phyloP scores from a whole-genome alignment of 1,140 invertebrate species.

The Belonocnema kinseyi region DNA sequence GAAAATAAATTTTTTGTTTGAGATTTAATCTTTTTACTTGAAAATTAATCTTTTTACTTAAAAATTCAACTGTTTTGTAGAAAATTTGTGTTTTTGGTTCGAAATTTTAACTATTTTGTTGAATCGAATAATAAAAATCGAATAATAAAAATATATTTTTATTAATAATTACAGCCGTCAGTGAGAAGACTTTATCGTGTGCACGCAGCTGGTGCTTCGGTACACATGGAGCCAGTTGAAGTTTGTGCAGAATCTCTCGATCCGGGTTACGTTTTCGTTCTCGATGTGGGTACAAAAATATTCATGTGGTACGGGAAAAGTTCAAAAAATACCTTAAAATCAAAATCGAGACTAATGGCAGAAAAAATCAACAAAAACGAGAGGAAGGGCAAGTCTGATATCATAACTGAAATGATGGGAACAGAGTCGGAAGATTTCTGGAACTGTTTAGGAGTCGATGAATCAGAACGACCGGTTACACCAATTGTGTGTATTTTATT shows the following conservation, averaged over 20 bases:
- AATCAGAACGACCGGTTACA: conserved; percentile 58
- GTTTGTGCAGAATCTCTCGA: conserved; percentile 86
- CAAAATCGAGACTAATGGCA: conserved; percentile 94
- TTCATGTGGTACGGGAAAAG: conserved; percentile 95
- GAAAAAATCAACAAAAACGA: conserved; percentile 99
- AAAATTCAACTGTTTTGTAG: no score
- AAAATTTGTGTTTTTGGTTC: no score
- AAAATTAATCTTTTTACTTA: no score
- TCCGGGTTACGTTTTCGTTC: conserved; percentile 92
- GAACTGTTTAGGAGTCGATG: conserved; percentile 79
- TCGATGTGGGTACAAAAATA: conserved; percentile 92
- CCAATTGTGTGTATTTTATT: conserved; percentile 50
- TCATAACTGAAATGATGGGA: conserved; percentile 88
- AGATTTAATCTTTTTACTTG: no score
- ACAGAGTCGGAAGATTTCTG: conserved; percentile 92
- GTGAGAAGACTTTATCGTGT: conserved; percentile 92
- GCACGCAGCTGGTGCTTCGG: conserved; percentile 89
- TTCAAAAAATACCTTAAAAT: conserved; percentile 95
- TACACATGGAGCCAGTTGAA: conserved; percentile 94
- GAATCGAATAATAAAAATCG: no score
- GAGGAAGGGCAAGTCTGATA: conserved; percentile 95
- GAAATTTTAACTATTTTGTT: no score
- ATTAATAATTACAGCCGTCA: conserved; percentile 79
- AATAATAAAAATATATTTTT: conserved; percentile 40
- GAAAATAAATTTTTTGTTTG: no score